Evolutionary conservation across 2,888 invertebrate species (phyloP), one percentile per base, ranked within the genome.

Genomic region (Crioceris asparagi): DNA sequence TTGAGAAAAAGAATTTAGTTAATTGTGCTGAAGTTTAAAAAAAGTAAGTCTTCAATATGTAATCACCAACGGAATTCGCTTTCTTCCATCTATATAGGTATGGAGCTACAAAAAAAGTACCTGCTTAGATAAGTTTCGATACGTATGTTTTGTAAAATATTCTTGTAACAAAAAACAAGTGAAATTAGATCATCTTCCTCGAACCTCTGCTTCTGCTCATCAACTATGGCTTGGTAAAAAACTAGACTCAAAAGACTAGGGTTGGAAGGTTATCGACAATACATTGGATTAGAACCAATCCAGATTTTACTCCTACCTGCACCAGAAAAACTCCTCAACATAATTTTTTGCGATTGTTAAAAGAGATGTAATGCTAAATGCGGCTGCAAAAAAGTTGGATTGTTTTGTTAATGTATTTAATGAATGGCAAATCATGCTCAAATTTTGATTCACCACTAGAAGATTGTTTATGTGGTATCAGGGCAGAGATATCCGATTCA

Each of bases 181-280:
- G 3, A 41, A 45, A 40, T 42, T 43, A 41, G 35, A 46, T 42
- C 42, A 36, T 45, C 40, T 45, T 41, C 44, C 44, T 41, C 48
- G 47, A 43, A 46, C 35, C 31, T 40, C 47, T 35, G 45, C 30
- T 30, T 16, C 47, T 40, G 48, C 44, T 43, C 36, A 42, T 39
- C 46, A 47, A 47, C 46, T 38, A 34, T 48, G 44, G 43, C 40
- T 40, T 27, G 44, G 38, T 29, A 18, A 43, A 40, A 30, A 47
- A 31, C 38, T 47, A 30, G 43, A 45, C 26, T 45, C 45, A 14
- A 34, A 34, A 38, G 41, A 45, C 35, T 46, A 39, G 42, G 43
- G 45, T 42, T 46, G 46, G 36, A 40, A 41, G 32, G 34, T 43
- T 35, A 29, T 36, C 34, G 23, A 43, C 30, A 32, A 39, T 39